A percentile compares a stretch with the other conserved stretches of the same genome.
phyloP scores from a whole-genome alignment of 64 coral and sea anemone species.

The Astreopora myriophthalma region DNA sequence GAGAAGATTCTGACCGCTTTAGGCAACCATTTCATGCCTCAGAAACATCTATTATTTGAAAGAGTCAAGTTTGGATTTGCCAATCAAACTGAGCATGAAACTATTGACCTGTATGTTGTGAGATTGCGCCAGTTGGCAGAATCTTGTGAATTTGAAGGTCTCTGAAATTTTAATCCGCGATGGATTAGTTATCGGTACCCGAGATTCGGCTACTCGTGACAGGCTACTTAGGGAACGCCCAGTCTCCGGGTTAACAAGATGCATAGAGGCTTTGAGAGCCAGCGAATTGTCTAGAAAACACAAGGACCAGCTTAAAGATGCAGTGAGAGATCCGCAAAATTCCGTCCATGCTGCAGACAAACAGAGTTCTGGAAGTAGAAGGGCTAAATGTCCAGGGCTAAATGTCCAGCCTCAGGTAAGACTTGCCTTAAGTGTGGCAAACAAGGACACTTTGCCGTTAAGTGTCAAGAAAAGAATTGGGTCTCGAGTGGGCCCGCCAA shows the following conservation, averaged over 20 bases:
- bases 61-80: background rate
- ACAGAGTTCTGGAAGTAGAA: background rate
- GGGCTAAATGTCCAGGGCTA: background rate
- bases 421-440: background rate
- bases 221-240: background rate
- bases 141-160: background rate
- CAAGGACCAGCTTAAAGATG: constrained; percentile 14
- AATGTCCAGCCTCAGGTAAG: background rate
- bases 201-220: background rate
- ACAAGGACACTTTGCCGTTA: background rate
- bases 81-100: background rate
- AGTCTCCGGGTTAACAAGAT: background rate
- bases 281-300: background rate
- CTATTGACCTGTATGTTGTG: background rate
- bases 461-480: background rate
- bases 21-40: constrained; percentile 60
- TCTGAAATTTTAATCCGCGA: background rate
- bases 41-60: constrained; percentile 27
- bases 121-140: background rate
- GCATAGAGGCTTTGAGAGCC: background rate
- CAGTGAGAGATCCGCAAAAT: background rate
- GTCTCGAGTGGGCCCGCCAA: background rate
- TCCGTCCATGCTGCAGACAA: background rate
- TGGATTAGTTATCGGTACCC: constrained; percentile 6
- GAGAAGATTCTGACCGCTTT: constrained; percentile 50